These are phyloP conservation scores for Coelopa pilipes DNA, from an alignment of 2,888 invertebrate genomes.

Conservation along the genomic window DNA sequence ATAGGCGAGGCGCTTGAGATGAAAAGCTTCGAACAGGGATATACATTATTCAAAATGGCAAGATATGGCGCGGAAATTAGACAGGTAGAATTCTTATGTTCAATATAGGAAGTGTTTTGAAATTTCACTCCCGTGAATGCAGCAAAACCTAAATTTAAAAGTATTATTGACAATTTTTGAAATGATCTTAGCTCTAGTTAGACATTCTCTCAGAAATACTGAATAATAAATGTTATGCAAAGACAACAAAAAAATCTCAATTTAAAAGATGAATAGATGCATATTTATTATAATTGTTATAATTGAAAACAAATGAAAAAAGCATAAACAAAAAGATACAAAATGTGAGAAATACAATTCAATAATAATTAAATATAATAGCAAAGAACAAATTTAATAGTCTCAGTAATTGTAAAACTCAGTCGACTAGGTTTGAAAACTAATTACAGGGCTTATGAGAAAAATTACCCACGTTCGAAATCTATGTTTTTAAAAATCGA, in stretches of 20 bases:
- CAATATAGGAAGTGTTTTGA: not conserved
- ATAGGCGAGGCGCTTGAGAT: not conserved
- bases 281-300: slow-evolving; percentile 37
- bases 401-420: too few species aligned
- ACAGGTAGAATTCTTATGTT: slow-evolving; percentile 9
- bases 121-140: not conserved
- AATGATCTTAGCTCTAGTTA: slow-evolving; percentile 34
- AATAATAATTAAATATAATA: too few species aligned
- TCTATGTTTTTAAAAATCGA: too few species aligned
- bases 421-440: too few species aligned
- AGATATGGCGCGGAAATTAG: slow-evolving; percentile 42
- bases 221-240: slow-evolving; percentile 36
- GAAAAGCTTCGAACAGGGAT: slow-evolving; percentile 52
- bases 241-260: slow-evolving; percentile 38
- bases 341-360: not conserved
- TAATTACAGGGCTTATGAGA: too few species aligned
- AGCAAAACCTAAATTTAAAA: not conserved
- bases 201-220: slow-evolving; percentile 26
- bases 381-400: too few species aligned
- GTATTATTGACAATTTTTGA: slow-evolving; percentile 22
- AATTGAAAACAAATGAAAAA: not conserved
- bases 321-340: slow-evolving; percentile 22
- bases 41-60: slow-evolving; percentile 43
- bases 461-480: too few species aligned
- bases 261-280: slow-evolving; percentile 36